Evolutionary conservation across 2,888 invertebrate species (phyloP).

Genomic region (Ashinkailepas kermadecensis): DNA sequence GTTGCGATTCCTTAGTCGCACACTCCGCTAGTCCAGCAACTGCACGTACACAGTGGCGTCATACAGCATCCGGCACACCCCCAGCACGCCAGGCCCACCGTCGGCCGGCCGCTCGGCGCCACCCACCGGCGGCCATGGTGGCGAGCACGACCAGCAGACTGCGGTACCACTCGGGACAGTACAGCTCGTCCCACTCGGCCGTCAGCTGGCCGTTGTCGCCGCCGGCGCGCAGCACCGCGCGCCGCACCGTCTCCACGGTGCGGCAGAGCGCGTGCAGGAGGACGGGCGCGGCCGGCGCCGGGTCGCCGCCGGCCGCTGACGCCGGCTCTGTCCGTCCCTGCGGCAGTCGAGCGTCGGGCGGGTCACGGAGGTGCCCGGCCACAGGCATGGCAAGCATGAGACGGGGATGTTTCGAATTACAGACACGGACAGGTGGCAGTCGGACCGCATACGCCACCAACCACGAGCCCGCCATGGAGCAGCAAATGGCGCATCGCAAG

Average conservation of each 20-base stretch:
- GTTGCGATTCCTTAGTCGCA: too few relatives aligned
- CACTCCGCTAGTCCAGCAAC: too few relatives aligned
- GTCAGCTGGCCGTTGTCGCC: background rate
- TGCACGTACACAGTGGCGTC: too few relatives aligned
- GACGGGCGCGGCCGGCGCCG: background rate
- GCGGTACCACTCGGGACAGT: conserved; percentile 19
- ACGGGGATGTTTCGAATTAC: background rate
- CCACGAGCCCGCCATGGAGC: too few relatives aligned
- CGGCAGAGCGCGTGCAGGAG: background rate
- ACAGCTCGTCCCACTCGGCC: conserved; percentile 20
- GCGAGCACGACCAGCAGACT: background rate
- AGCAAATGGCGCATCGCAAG: too few relatives aligned
- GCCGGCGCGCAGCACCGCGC: background rate
- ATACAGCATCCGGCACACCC: too few relatives aligned
- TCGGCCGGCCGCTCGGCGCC: too few relatives aligned
- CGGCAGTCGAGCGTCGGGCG: background rate
- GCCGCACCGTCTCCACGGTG: background rate
- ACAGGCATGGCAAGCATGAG: background rate
- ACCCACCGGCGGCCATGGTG: background rate
- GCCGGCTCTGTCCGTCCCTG: background rate
- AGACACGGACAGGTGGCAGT: too few relatives aligned
- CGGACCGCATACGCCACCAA: too few relatives aligned
- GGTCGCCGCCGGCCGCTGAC: background rate
- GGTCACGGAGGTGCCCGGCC: background rate
- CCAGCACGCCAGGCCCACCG: too few relatives aligned